Evolutionary conservation across 2,888 invertebrate genomes (phyloP), one percentile per base, ranked within the genome.

Genomic region (Sarcophaga caerulescens): DNA sequence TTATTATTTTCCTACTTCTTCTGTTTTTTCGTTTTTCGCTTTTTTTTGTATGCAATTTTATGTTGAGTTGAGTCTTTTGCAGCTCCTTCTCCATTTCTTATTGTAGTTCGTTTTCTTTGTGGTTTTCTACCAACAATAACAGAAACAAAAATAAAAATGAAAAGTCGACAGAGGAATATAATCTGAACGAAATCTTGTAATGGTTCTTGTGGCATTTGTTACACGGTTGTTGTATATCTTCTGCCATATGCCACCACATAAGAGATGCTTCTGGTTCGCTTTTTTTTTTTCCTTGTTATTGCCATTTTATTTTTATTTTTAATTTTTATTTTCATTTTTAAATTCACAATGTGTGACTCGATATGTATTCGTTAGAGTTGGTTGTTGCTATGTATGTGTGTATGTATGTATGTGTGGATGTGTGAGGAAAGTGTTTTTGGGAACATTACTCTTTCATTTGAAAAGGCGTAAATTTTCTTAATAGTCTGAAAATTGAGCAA

Each of bases 381-480:
- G 1, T 35, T 35, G 35, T 35, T 35, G 8, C 4, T 52, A 52
- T 45, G 47, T 60, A 45, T 45, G 60, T 47, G 23, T 60, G 47
- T 62, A 23, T 62, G 23, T 21, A 19, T 47, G 66, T 12, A 47
- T 81, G 74, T 73, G 63, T 85, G 70, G 80, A 73, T 81, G 45
- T 85, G 79, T 79, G 52, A 52, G 62, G 35, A 74, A 21, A 87
- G 87, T 89, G 88, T 89, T 88, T 87, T 89, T 88, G n/a, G n/a
- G 69, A 91, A 73, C 71, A 83, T 71, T 78, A 75, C 25, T 85
- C 82, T 74, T 81, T 25, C 63, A 70, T 81, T 79, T 65, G 70
- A 91, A 91, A 92, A 91, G 92, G 91, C 91, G 92, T 92, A 92
- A 92, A 92, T 92, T 92, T 92, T 92, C 91, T 91, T 92, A 92